Base-by-base conservation (phyloP, 2,113 vertebrate species). In the Sula dactylatra region DNA sequence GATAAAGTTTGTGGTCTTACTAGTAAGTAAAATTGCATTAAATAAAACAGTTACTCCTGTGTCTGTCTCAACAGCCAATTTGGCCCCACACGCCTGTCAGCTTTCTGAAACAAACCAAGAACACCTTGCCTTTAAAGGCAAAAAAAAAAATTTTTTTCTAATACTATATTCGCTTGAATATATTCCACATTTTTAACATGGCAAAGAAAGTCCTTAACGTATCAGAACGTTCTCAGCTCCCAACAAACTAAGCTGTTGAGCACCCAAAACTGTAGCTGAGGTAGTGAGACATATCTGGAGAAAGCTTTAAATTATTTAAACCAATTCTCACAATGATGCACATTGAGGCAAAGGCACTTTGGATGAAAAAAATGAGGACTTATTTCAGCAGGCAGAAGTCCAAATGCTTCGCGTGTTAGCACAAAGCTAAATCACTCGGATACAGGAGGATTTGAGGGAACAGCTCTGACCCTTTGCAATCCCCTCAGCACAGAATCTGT, bases 401-500 rank as follows among this genome's bases (percentile, higher is more conserved):
- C 18, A 93, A 67, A 45, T 21, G 22, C 52, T 78, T 88, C 56
- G 19, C 47, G 47, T 55, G 14, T 45, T 56, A 1, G 0, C 36
- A 27, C 47, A 50, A 27, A 55, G 20, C 36, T 56, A 40, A 67
- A 73, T 32, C 24, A 25, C 62, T 71, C 26, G 1, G 47, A 38
- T 32, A 8, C 13, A 16, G 31, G 21, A 77, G 32, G 58, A 47
- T 59, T 3, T 40, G 25, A 19, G 38, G 16, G 38, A 76, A 76
- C 2, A 4, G 40, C 29, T 86, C 40, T 62, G 26, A 66, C 49
- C 13, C 12, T 6, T 2, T 2, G 0, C 47, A 25, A 45, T 6
- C 36, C 21, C 16, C 31, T 56, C 45, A 16, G 7, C 55, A 31
- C 13, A 45, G n/a, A 15, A 9, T 21, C 56, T 58, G 40, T 18